These are phyloP conservation scores for Acanthurus lineatus DNA, from an alignment of 2,797 vertebrate species.

Conservation along the genomic window DNA sequence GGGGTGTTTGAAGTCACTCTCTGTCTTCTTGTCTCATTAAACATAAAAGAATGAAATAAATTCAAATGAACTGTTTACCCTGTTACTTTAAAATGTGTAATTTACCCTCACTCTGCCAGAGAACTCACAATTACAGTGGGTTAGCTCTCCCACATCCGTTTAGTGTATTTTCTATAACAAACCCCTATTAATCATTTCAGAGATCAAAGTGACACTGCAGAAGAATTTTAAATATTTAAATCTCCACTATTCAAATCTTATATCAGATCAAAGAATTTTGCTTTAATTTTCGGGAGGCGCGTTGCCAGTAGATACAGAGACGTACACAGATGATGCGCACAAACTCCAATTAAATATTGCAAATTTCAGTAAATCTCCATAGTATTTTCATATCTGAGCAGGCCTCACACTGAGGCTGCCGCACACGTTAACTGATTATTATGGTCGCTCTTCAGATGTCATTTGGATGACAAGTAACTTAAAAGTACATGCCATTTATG, in stretches of 20 bases:
- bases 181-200: constrained; percentile 85
- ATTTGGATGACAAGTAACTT: constrained; percentile 80
- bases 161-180: constrained; percentile 88
- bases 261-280: constrained; percentile 87
- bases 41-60: constrained; percentile 83
- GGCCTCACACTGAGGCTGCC: constrained; percentile 72
- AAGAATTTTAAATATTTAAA: constrained; percentile 90
- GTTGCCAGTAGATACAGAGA: constrained; percentile 80
- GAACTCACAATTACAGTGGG: constrained; percentile 85
- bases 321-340: constrained; percentile 81
- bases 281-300: constrained; percentile 84
- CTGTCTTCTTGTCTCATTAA: constrained; percentile 86
- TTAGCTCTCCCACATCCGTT: constrained; percentile 80
- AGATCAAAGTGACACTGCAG: constrained; percentile 87
- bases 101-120: constrained; percentile 83
- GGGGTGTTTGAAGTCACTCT: constrained; percentile 83
- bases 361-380: constrained; percentile 83
- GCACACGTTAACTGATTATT: constrained; percentile 77
- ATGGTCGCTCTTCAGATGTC: constrained; percentile 76
- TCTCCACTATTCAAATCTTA: constrained; percentile 86
- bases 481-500: constrained; percentile 76
- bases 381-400: constrained; percentile 81
- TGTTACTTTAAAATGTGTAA: constrained; percentile 87
- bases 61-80: constrained; percentile 88
- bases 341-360: constrained; percentile 86